These are phyloP conservation scores for Drosophila multiciliata DNA, from an alignment of 2,888 invertebrate genomes.

Conservation along the genomic window DNA sequence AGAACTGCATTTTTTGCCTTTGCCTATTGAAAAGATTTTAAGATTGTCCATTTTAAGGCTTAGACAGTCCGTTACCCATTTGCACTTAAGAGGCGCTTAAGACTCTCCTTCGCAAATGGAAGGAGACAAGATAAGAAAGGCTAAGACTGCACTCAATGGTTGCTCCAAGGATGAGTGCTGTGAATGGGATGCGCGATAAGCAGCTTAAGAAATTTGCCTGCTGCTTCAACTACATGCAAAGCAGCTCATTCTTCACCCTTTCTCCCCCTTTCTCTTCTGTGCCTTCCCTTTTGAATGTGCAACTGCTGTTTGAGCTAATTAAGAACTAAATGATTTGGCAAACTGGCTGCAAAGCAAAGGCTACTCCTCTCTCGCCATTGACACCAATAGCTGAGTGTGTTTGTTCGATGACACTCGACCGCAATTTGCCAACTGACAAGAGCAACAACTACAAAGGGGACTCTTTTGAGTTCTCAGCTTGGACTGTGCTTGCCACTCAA, in stretches of 20 bases:
- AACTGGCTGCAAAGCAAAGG: constrained; percentile 46
- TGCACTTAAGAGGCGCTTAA: constrained; percentile 26
- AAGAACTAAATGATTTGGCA: constrained; percentile 67
- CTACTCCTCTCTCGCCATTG: constrained; percentile 23
- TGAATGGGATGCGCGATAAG: constrained; percentile 15
- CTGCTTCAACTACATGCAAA: constrained; percentile 53
- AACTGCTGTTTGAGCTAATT: constrained; percentile 52
- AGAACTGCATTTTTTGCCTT: background rate
- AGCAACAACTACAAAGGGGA: constrained; percentile 29
- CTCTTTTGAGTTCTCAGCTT: constrained; percentile 25
- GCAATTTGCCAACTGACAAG: constrained; percentile 58
- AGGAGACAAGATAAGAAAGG: constrained; percentile 40
- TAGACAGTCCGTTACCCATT: constrained; percentile 11
- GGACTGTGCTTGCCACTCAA: constrained; percentile 50
- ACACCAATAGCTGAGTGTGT: constrained; percentile 32
- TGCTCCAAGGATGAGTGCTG: background rate
- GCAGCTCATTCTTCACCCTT: constrained; percentile 18
- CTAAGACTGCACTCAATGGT: constrained; percentile 44
- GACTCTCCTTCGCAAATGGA: constrained; percentile 23
- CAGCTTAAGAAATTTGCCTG: constrained; percentile 40
- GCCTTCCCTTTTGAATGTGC: constrained; percentile 1
- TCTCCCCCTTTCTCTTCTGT: background rate
- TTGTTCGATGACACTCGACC: constrained; percentile 70
- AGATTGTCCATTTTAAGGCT: constrained; percentile 17
- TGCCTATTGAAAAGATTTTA: background rate